These are phyloP conservation scores for Carlito syrichta DNA, from an alignment of 2,113 vertebrate species.

Conservation along the genomic window DNA sequence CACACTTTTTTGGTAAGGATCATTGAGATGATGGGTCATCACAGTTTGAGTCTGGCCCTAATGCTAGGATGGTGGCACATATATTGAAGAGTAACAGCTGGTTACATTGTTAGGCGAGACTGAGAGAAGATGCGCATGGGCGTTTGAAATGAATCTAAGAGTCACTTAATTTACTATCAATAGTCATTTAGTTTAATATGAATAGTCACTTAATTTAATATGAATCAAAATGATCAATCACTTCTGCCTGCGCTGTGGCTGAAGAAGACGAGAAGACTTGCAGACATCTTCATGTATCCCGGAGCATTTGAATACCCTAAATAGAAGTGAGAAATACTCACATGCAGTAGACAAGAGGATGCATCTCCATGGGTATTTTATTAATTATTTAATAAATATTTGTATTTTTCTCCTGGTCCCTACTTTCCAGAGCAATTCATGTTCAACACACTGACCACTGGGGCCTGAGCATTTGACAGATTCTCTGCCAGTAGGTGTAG, in stretches of 20 bases:
- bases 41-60: conserved; percentile 86
- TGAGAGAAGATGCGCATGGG: not conserved
- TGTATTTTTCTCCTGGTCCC: not conserved
- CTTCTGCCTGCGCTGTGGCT: not conserved
- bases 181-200: not conserved
- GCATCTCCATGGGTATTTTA: not conserved
- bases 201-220: not conserved
- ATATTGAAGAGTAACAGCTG: conserved; percentile 82
- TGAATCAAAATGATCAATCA: not conserved
- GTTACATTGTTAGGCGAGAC: conserved; percentile 79
- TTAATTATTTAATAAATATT: conserved; percentile 52
- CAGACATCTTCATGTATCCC: not conserved
- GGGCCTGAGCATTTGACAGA: not conserved
- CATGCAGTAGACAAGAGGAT: not conserved
- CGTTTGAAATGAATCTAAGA: not conserved
- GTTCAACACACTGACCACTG: not conserved
- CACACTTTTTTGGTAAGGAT: not conserved
- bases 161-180: too few species aligned
- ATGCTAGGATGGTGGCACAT: conserved; percentile 78
- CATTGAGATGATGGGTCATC: conserved; percentile 57
- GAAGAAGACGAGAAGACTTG: not conserved
- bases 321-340: not conserved
- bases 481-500: too few species aligned
- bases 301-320: not conserved
- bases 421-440: not conserved